Percentiles rank a stretch among this genome's conserved stretches.
phyloP scores from a whole-genome alignment of 2,797 vertebrate genomes.

The Spatula versicolor region DNA sequence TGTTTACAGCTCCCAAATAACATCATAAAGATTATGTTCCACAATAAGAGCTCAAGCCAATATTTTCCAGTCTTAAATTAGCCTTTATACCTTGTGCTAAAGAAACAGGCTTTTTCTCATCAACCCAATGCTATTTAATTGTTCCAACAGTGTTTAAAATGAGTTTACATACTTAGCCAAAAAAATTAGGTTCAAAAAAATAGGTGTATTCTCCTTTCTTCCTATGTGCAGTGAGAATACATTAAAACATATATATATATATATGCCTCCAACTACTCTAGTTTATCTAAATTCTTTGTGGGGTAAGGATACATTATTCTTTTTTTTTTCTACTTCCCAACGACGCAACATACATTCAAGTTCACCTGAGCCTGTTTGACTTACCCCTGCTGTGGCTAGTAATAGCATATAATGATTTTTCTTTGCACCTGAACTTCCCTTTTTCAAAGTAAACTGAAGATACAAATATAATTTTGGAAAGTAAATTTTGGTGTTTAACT shows the following conservation, averaged over 20 bases:
- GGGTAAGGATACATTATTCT: neutral
- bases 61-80: too few species aligned
- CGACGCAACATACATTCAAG: neutral
- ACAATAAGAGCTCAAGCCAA: too few species aligned
- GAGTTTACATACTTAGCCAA: too few species aligned
- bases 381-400: neutral
- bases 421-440: neutral
- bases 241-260: neutral
- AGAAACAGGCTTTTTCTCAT: too few species aligned
- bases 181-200: too few species aligned
- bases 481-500: neutral
- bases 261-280: neutral
- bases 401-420: neutral
- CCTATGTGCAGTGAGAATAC: neutral
- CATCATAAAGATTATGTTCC: too few species aligned
- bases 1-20: too few species aligned
- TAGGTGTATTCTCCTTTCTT: too few species aligned
- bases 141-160: too few species aligned
- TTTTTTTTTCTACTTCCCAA: neutral
- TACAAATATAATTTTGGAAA: neutral
- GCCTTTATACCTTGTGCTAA: too few species aligned
- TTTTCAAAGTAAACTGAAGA: neutral
- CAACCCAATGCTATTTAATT: too few species aligned
- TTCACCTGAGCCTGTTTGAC: neutral
- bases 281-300: neutral